Evolutionary conservation across 2,113 vertebrate genomes (phyloP).

Genomic region (Hemiprocne comata): DNA sequence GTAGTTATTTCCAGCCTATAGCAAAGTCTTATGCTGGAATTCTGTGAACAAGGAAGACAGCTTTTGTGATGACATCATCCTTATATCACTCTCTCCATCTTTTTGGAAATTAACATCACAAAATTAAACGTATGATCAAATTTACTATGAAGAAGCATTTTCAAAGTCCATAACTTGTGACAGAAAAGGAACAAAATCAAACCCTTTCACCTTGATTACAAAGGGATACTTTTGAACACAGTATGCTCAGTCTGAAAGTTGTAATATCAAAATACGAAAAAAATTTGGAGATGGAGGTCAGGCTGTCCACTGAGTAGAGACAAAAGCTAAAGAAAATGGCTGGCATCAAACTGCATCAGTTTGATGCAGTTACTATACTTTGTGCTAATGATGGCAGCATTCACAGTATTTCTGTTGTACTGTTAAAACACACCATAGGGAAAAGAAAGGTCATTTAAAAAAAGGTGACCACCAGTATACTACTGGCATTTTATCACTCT

Average conservation of each 20-base stretch:
- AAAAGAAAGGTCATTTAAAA: not conserved
- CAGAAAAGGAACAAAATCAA: too few relatives aligned
- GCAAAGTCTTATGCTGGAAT: not conserved
- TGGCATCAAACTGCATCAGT: too few relatives aligned
- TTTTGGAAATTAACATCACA: not conserved
- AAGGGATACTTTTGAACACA: not conserved
- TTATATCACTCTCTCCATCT: not conserved
- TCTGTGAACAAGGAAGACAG: not conserved
- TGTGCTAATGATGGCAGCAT: too few relatives aligned
- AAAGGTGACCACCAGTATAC: not conserved
- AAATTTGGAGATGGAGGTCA: not conserved
- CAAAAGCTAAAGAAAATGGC: not conserved
- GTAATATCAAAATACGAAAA: not conserved
- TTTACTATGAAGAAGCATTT: not conserved
- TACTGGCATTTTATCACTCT: not conserved
- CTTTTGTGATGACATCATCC: not conserved
- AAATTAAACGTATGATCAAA: not conserved
- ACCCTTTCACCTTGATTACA: not conserved
- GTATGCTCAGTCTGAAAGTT: not conserved
- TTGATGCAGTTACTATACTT: not conserved
- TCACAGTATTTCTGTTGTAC: not conserved
- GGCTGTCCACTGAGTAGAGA: not conserved
- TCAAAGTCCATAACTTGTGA: not conserved
- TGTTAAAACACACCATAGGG: not conserved
- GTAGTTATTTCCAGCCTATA: not conserved